phyloP scores from a whole-genome alignment of 2,797 vertebrate species.

The Tragopan temminckii region DNA sequence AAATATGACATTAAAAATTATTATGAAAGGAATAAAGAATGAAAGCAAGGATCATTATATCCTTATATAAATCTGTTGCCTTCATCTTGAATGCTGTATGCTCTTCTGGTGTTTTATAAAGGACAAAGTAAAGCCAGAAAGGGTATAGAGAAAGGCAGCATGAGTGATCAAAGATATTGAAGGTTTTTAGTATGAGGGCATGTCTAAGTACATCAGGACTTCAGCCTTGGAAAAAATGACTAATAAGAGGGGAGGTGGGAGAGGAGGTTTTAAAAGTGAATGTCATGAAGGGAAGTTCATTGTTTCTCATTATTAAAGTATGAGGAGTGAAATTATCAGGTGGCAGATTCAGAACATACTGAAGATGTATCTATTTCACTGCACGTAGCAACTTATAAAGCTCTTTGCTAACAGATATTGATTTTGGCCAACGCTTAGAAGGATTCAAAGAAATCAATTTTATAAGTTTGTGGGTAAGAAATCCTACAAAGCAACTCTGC shows the following conservation, averaged over 20 bases:
- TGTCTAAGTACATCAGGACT: constrained; percentile 5
- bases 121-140: constrained; percentile 34
- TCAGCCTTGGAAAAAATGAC: neutral
- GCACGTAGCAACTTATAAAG: neutral
- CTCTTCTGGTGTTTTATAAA: constrained; percentile 21
- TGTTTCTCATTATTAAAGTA: constrained; percentile 24
- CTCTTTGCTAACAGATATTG: accelerated
- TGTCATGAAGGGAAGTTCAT: neutral
- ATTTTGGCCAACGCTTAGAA: neutral
- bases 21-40: constrained; percentile 33
- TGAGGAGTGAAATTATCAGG: neutral
- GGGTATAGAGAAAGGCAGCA: neutral
- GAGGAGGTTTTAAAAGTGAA: neutral
- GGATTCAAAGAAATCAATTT: neutral
- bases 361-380: neutral
- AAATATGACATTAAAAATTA: constrained; percentile 56
- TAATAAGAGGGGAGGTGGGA: neutral
- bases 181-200: neutral
- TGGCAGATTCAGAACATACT: neutral
- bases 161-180: constrained; percentile 34
- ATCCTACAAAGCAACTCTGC: neutral
- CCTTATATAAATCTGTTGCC: constrained; percentile 8
- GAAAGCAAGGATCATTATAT: constrained; percentile 34
- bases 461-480: neutral
- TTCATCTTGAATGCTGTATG: constrained; percentile 29